phyloP scores from a whole-genome alignment of 2,113 vertebrate species.

The Cephalopterus ornatus region DNA sequence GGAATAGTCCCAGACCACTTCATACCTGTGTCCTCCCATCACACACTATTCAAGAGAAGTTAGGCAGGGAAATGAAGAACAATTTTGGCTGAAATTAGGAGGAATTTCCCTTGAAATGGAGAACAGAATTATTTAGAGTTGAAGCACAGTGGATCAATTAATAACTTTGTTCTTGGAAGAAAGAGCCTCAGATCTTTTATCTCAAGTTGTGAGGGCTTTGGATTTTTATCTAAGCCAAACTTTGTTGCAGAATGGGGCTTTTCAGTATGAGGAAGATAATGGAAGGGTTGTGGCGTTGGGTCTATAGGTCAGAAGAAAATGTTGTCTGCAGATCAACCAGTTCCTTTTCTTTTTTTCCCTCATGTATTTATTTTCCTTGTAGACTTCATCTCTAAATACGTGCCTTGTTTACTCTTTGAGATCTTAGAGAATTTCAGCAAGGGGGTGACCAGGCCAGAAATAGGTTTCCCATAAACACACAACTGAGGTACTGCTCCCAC shows the following conservation, averaged over 20 bases:
- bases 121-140: not conserved
- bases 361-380: not conserved
- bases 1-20: not conserved
- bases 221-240: not conserved
- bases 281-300: not conserved
- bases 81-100: not conserved
- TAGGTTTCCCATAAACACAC: not conserved
- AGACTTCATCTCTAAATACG: not conserved
- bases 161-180: not conserved
- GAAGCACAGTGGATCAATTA: not conserved
- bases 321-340: not conserved
- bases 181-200: not conserved
- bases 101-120: not conserved
- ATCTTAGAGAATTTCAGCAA: not conserved
- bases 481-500: not conserved
- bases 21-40: not conserved
- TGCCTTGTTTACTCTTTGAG: not conserved
- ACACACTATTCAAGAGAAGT: not conserved
- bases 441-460: not conserved
- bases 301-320: not conserved
- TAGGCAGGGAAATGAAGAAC: not conserved
- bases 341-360: not conserved
- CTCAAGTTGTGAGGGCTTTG: not conserved
- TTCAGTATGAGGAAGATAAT: not conserved
- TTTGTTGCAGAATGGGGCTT: not conserved